Evolutionary conservation across 2,888 invertebrate species (phyloP), one percentile per base, ranked within the genome.

Genomic region (Drosophila austrosaltans): DNA sequence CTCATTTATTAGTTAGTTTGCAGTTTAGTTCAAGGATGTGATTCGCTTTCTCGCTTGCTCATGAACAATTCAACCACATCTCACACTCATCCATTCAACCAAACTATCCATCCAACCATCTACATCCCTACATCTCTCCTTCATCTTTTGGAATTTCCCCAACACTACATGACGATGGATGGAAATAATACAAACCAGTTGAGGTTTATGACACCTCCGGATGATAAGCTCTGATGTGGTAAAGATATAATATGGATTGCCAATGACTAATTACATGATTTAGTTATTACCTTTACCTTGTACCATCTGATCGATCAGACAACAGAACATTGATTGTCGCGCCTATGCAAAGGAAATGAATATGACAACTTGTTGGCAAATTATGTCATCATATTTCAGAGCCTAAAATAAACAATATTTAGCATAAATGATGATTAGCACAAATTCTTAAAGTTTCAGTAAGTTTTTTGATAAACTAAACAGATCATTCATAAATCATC

Each of bases 121-220:
- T 7, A 10, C 25, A 48, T 48, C 22, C 12, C 22, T 25, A 10
- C 48, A 48, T 48, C 48, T 25, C 48, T 25, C 25, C 16, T 48
- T 25, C 48, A 48, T 48, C 48, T 25, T 25, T 48, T 48, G 25
- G 12, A 48, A 48, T 25, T 25, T 48, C 10, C 48, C 48, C 48
- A 25, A 48, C 48, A 48, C 22, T 2, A 25, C 22, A 48, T 48
- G 22, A 5, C 7, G 6, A 48, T 48, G 22, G 44, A 22, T 48
- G 44, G 25, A 40, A 40, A 12, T 12, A 40, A 40, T 3, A n/a
- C 40, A 40, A 40, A 25, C 48, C 25, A 48, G 22, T 48, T 48
- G 48, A 48, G 48, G 48, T 48, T 48, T 48, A 48, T 48, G 48
- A 48, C 48, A 48, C 48, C 48, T 48, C 48, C 48, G 48, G 25